Base-by-base conservation (phyloP, 2,113 vertebrate species). In the Antidorcas marsupialis region DNA sequence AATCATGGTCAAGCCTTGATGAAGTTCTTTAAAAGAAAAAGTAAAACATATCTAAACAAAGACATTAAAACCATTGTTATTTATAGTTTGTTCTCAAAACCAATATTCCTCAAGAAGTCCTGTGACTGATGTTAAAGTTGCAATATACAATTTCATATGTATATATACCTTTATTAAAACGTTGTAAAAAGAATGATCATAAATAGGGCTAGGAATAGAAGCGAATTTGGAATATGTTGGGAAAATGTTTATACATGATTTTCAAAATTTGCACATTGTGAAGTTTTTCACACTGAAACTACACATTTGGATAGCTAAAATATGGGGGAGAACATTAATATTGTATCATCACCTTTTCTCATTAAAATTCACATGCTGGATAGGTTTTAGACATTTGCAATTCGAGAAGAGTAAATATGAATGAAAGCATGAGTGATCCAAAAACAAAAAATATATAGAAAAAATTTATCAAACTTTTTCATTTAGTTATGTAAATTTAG, bases 11-110 rank as follows among this genome's bases (percentile, higher is more conserved):
- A 95, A 86, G 12, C 53, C 39, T 53, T 82, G 23, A 89, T 43
- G 39, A 83, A 60, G 6, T 64, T 89, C 52, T 82, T 87, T 83
- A 71, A 88, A 81, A 62, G 47, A 76, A 87, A 92, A 94, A 92
- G 74, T 16, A 93, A 91, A 86, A 83, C 6, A 27, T 55, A 79
- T 53, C 25, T 85, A 95, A 92, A 74, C 39, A 91, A 74, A 33
- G 36, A 55, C 59, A 76, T 89, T 83, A 93, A 95, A 97, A 62
- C 39, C n/a, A 87, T 64, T 89, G 33, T 52, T 92, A 62, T 82
- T 89, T 74, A 86, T 62, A n/a, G 30, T 92, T 98, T 43, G 57
- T 64, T 96, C 59, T 87, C 43, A 30, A 90, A 36, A 91, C 86
- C 71, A 96, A 2, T 94, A 82, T 85, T 87, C 25, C 55, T 91